Percentiles rank a stretch among this genome's conserved stretches.
phyloP scores from a whole-genome alignment of 1,140 invertebrate species.

The Phthorimaea operculella region DNA sequence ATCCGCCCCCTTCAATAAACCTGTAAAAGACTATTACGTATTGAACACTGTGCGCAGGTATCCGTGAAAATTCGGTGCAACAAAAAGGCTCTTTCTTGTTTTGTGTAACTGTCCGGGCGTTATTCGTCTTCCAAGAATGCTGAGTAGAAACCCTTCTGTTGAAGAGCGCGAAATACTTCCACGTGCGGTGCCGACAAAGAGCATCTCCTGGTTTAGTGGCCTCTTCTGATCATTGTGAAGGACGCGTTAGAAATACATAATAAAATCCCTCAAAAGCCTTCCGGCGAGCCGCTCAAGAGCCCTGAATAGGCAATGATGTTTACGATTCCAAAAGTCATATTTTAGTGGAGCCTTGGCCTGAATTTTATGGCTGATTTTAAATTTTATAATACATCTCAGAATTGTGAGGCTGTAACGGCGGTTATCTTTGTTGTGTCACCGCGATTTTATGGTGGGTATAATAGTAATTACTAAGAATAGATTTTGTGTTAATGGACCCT shows the following conservation, averaged over 20 bases:
- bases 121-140: conserved; percentile 28
- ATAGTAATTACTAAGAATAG: conserved; percentile 27
- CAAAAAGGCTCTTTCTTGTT: conserved; percentile 19
- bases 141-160: conserved; percentile 40
- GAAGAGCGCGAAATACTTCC: conserved; percentile 31
- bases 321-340: conserved; percentile 49
- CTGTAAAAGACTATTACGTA: conserved; percentile 19
- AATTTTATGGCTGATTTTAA: conserved; percentile 38
- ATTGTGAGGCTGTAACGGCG: conserved; percentile 24
- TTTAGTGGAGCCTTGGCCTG: conserved; percentile 28
- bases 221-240: conserved; percentile 38
- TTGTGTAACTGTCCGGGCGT: conserved; percentile 15
- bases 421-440: conserved; percentile 35
- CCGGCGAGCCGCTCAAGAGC: conserved; percentile 18
- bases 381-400: conserved; percentile 18
- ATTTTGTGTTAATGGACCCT: conserved; percentile 25
- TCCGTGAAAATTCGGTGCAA: conserved; percentile 9
- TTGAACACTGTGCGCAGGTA: conserved; percentile 13
- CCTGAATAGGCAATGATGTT: conserved; percentile 36
- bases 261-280: conserved; percentile 38
- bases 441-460: conserved; percentile 40
- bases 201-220: conserved; percentile 14
- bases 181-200: conserved; percentile 47
- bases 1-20: conserved; percentile 16
- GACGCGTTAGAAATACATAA: conserved; percentile 43